A percentile compares a stretch with the other conserved stretches of the same genome.
phyloP scores from a whole-genome alignment of 2,888 invertebrate species.

The Hetaerina titia region DNA sequence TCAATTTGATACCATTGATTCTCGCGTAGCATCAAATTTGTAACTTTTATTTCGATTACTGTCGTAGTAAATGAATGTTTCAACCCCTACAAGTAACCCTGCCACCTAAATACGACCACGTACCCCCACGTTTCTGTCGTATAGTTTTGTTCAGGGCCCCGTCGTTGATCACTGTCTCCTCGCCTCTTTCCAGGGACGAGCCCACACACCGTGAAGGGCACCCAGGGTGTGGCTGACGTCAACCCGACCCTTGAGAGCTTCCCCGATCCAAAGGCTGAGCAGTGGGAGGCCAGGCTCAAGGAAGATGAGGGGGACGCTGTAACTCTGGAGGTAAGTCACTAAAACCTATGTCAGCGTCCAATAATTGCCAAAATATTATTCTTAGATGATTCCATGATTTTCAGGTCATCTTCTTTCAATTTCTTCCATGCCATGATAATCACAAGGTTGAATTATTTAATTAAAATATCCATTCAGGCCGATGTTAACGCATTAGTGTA shows the following conservation, averaged over 20 bases:
- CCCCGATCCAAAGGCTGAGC: conserved; percentile 73
- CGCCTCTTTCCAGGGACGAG: conserved; percentile 74
- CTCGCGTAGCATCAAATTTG: background rate
- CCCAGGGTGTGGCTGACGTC: conserved; percentile 78
- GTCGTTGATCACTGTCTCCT: background rate
- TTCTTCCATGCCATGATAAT: too few species aligned
- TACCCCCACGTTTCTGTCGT: too few species aligned
- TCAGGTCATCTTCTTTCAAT: too few species aligned
- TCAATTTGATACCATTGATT: background rate
- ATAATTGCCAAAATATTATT: background rate
- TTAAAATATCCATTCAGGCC: too few species aligned
- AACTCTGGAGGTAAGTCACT: conserved; percentile 76
- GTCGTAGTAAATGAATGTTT: too few species aligned
- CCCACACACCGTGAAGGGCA: conserved; percentile 80
- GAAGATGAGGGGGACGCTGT: conserved; percentile 75
- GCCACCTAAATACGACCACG: background rate
- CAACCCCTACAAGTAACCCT: background rate
- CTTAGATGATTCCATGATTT: background rate
- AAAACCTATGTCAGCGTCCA: background rate
- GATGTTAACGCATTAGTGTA: too few species aligned
- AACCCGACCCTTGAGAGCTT: conserved; percentile 73
- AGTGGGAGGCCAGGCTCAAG: conserved; percentile 77
- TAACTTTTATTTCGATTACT: background rate
- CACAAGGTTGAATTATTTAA: too few species aligned
- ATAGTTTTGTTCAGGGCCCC: background rate